Evolutionary conservation across 2,888 invertebrate species (phyloP), one percentile per base, ranked within the genome.

Genomic region (Strigamia crassipes): DNA sequence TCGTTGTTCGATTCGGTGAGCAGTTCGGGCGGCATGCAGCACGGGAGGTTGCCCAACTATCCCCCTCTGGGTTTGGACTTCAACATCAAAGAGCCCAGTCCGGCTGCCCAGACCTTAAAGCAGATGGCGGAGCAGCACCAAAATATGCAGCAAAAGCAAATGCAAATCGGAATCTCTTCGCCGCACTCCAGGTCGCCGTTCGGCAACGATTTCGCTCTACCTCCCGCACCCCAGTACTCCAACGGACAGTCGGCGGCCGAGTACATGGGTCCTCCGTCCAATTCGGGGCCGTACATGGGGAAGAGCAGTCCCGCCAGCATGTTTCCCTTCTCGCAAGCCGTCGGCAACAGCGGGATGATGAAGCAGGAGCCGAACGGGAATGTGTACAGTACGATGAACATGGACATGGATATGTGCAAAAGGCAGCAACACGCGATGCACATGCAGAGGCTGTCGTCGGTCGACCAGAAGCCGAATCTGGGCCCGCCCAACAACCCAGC

Each of bases 81-180:
- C 79, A 83, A 83, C 21, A 38, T 83, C 12, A 83, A 82, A 6
- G 85, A 85, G 38, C 84, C 84, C 2, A 95, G 96, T 83, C 94
- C 96, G 31, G 97, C 97, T 0, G 96, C 97, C 79, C 96, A 97
- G 89, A 97, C 96, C 0, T 90, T 97, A 81, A 97, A 97, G 87
- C 96, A 97, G 86, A 96, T 97, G 96, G 97, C 97, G 56, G 96
- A 97, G 87, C 97, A 97, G 88, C 97, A 97, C 89, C 96, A 96
- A 89, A 95, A 95, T 88, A 93, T 85, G 83, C 85, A 85, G 82
- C 85, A 85, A 81, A 84, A 84, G 31, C 84, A 83, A 66, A 79
- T 81, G 9, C 82, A 82, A 61, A 38, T 84, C 1, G 83, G 83
- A 12, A 66, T 84, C 18, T 79, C 81, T 23, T 81, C 83, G 12